Evolutionary conservation across 2,888 invertebrate species (phyloP).

Genomic region (Stenodera caucasica): DNA sequence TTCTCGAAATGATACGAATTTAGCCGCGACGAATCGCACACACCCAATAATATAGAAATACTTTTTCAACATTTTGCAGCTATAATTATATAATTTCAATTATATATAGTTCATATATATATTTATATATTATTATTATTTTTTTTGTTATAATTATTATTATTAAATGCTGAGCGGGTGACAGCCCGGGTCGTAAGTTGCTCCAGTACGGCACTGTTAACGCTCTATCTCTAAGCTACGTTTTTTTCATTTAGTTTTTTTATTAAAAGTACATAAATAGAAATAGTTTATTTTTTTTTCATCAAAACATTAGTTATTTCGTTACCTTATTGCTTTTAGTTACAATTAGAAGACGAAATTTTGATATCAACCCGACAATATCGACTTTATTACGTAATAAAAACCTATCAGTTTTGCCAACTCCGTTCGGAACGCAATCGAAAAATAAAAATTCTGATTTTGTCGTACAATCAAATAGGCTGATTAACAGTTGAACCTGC

Average conservation of each 20-base stretch:
- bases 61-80: constrained; percentile 53
- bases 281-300: constrained; percentile 37
- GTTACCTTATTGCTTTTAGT: constrained; percentile 58
- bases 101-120: constrained; percentile 40
- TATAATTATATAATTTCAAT: constrained; percentile 45
- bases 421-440: neutral
- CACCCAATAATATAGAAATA: constrained; percentile 54
- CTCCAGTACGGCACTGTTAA: constrained; percentile 45
- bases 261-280: constrained; percentile 52
- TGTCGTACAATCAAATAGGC: constrained; percentile 31
- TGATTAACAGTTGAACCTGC: constrained; percentile 53
- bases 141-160: constrained; percentile 42
- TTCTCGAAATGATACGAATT: constrained; percentile 48
- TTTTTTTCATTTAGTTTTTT: constrained; percentile 11
- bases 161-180: constrained; percentile 57
- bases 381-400: too few relatives aligned
- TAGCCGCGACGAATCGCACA: constrained; percentile 49
- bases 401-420: neutral
- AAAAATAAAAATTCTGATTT: neutral
- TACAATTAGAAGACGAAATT: constrained; percentile 56
- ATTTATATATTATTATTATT: constrained; percentile 42
- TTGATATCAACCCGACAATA: constrained; percentile 38
- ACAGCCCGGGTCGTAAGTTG: constrained; percentile 55
- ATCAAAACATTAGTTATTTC: constrained; percentile 50
- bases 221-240: constrained; percentile 43